These are phyloP conservation scores for Acanthurus leucopareius DNA, from an alignment of 2,797 vertebrate species.

Conservation along the genomic window DNA sequence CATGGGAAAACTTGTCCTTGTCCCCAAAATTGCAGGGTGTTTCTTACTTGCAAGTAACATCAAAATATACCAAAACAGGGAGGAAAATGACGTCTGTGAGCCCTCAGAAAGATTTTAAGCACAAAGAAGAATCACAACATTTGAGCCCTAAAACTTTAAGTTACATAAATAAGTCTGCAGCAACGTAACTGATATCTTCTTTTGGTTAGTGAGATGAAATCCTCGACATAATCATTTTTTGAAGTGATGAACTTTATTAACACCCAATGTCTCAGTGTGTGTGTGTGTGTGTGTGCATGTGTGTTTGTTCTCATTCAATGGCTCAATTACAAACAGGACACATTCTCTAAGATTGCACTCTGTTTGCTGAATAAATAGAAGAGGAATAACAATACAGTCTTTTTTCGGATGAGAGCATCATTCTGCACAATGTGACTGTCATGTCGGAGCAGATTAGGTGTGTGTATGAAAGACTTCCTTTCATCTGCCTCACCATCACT, in stretches of 20 bases:
- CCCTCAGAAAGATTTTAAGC: constrained; percentile 9
- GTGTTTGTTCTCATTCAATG: constrained; percentile 9
- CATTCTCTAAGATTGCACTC: constrained; percentile 22
- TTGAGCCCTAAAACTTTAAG: background rate
- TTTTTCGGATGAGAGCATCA: constrained; percentile 34
- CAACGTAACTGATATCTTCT: background rate
- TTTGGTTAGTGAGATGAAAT: constrained; percentile 4
- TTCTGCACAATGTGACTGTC: constrained; percentile 6
- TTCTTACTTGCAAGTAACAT: constrained; percentile 28
- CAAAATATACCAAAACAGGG: constrained; percentile 25
- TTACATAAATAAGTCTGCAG: background rate
- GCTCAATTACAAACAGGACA: constrained; percentile 31
- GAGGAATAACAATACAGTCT: constrained; percentile 37
- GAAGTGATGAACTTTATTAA: background rate
- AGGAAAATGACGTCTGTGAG: background rate
- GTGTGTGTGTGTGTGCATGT: background rate
- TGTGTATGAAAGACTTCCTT: constrained; percentile 35
- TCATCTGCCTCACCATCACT: constrained; percentile 42
- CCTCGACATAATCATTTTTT: background rate
- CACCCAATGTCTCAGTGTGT: constrained; percentile 6
- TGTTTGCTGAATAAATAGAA: constrained; percentile 43
- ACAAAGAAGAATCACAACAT: background rate
- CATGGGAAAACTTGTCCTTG: constrained; percentile 48
- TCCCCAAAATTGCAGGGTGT: constrained; percentile 24
- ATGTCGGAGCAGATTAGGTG: constrained; percentile 23